Percentiles rank a stretch among this genome's conserved stretches.
Evolutionary conservation across 2,888 invertebrate genomes (phyloP).

Genomic region (Linnaemya tessellans): DNA sequence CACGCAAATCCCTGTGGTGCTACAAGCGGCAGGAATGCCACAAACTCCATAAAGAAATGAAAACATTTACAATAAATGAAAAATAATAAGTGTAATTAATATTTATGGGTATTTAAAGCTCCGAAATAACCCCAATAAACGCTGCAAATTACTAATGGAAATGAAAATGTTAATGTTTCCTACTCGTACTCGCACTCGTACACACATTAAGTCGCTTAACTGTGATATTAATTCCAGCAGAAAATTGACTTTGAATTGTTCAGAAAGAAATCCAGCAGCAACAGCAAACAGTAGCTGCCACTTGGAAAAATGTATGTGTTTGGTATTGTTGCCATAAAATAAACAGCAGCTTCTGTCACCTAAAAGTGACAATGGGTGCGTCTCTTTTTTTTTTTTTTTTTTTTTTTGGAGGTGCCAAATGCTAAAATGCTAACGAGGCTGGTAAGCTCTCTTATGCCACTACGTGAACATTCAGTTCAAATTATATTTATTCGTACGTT

Average conservation of each 20-base stretch:
- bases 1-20: conserved; percentile 70
- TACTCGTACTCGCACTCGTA: too few species aligned
- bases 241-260: conserved; percentile 28
- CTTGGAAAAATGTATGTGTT: background rate
- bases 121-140: conserved; percentile 19
- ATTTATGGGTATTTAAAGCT: conserved; percentile 68
- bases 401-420: conserved; percentile 53
- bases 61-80: conserved; percentile 50
- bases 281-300: conserved; percentile 28
- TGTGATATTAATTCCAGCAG: conserved; percentile 17
- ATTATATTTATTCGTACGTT: conserved; percentile 22
- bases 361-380: conserved; percentile 67
- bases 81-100: conserved; percentile 71
- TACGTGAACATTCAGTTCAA: conserved; percentile 20
- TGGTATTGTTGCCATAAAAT: conserved; percentile 11
- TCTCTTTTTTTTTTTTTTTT: conserved; percentile 20
- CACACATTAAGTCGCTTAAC: background rate
- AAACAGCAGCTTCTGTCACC: conserved; percentile 59
- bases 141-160: conserved; percentile 8
- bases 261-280: conserved; percentile 22
- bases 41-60: conserved; percentile 10
- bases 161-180: conserved; percentile 23
- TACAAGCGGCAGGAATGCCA: conserved; percentile 62
- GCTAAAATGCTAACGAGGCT: conserved; percentile 69
- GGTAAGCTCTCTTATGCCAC: conserved; percentile 30